Conservation (phyloP, 2,797 vertebrate genomes). For the Leptatherina wallacei region DNA sequence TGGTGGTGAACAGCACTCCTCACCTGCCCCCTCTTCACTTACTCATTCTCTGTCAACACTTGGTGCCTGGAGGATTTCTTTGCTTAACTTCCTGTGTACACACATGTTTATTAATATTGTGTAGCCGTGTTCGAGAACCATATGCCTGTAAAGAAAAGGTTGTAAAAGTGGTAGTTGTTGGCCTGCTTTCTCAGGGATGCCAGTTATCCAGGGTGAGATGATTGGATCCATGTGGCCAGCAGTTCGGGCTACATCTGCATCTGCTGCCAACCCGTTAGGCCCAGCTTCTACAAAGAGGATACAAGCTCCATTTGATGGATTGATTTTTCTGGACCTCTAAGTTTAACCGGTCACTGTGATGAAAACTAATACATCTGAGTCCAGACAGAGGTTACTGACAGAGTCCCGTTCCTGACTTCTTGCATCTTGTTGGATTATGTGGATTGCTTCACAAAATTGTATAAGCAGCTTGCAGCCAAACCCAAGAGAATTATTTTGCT, state of each 20-base stretch:
- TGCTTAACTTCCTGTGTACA: slow-evolving; percentile 66
- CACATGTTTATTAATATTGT: slow-evolving; percentile 73
- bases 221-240: slow-evolving; percentile 77
- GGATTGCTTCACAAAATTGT: slow-evolving; percentile 47
- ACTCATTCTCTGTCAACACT: slow-evolving; percentile 59
- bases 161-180: slow-evolving; percentile 75
- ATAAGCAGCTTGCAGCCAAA: slow-evolving; percentile 60
- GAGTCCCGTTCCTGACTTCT: slow-evolving; percentile 45
- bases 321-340: slow-evolving; percentile 59
- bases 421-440: slow-evolving; percentile 53
- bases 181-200: slow-evolving; percentile 68
- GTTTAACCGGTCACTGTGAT: slow-evolving; percentile 65
- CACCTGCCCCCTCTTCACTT: slow-evolving; percentile 58
- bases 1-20: slow-evolving; percentile 49
- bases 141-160: slow-evolving; percentile 59
- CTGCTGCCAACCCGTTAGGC: slow-evolving; percentile 80
- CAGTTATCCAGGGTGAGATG: slow-evolving; percentile 78
- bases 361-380: slow-evolving; percentile 59
- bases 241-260: slow-evolving; percentile 60
- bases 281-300: slow-evolving; percentile 59
- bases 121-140: slow-evolving; percentile 61
- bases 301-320: slow-evolving; percentile 67
- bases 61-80: slow-evolving; percentile 45
- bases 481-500: slow-evolving; percentile 55
- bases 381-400: slow-evolving; percentile 59